phyloP scores from a whole-genome alignment of 2,888 invertebrate species.

The Zygothrica quintamaculata region DNA sequence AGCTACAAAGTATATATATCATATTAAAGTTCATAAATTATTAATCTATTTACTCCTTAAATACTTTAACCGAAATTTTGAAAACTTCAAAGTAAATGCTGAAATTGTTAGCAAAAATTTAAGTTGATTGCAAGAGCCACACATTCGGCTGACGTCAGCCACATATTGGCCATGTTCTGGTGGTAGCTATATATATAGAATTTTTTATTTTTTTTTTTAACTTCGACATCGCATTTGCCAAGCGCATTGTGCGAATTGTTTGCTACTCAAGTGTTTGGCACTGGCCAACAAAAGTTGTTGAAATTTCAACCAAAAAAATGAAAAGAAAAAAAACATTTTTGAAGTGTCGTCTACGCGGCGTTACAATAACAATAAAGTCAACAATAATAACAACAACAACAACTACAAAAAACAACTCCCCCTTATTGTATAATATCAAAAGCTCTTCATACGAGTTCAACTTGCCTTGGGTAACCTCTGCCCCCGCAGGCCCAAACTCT shows the following conservation, averaged over 20 bases:
- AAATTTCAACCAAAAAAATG: constrained; percentile 31
- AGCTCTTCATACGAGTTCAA: constrained; percentile 73
- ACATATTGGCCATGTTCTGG: constrained; percentile 17
- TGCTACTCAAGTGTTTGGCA: constrained; percentile 75
- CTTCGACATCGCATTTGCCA: constrained; percentile 55
- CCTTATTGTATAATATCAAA: constrained; percentile 66
- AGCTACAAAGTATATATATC: neutral
- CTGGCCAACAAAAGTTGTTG: constrained; percentile 74
- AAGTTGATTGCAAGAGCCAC: constrained; percentile 68
- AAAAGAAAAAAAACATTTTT: constrained; percentile 52
- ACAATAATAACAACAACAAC: constrained; percentile 62
- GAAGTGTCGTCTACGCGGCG: constrained; percentile 70
- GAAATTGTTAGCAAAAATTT: constrained; percentile 56
- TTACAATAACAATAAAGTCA: constrained; percentile 76
- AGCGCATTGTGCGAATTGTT: constrained; percentile 64
- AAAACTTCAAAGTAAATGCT: constrained; percentile 67
- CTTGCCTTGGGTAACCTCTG: constrained; percentile 25
- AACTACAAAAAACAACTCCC: constrained; percentile 56
- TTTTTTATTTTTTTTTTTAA: no score
- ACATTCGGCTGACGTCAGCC: constrained; percentile 38
- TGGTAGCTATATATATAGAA: no score
- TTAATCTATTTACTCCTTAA: no score
- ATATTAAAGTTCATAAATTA: neutral
- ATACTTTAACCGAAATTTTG: no score
- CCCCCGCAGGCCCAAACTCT: no score